Base-by-base conservation (phyloP, 2,888 invertebrate genomes). In the Ectropis crepuscularia region DNA sequence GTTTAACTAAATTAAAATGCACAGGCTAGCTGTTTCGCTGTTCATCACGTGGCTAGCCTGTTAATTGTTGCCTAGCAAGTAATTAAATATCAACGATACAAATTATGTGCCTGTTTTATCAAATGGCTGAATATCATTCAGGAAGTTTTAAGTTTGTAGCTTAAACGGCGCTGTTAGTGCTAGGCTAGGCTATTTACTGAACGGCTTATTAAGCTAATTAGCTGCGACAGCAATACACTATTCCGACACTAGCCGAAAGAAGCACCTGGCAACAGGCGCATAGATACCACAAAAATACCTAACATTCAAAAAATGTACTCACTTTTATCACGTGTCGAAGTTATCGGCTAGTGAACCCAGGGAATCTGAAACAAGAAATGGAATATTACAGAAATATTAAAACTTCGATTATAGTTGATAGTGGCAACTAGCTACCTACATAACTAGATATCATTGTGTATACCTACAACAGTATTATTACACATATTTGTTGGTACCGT, bases 291-390 rank as follows among this genome's bases (percentile, higher is more conserved):
- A 59, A 63, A 53, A 39, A 54, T 53, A 42, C 58, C 63, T 16
- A 67, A 69, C 36, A 41, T 65, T 41, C n/a, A 47, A 61, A 46
- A n/a, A 64, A 37, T 41, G 45, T 71, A 81, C 80, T 79, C 68
- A 80, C 80, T 58, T 79, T 86, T 61, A 65, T 65, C 64, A 83
- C 83, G 82, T 55, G 62, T 54, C 74, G 64, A 62, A 71, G 75
- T 79, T 87, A 88, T 89, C 88, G 88, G 82, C 73, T 79, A 77
- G 72, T 86, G 86, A 88, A 85, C 88, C 80, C 82, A 68, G 63
- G 57, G 75, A 74, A 86, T 82, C 88, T 88, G 88, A 78, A 87
- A 88, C 82, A 85, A 83, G 77, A 74, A 78, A 77, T 68, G 78
- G 75, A 79, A 81, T 74, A 73, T 85, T 82, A 85, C 76, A 71